phyloP scores from a whole-genome alignment of 2,888 invertebrate genomes.

The Melipona bicolor region DNA sequence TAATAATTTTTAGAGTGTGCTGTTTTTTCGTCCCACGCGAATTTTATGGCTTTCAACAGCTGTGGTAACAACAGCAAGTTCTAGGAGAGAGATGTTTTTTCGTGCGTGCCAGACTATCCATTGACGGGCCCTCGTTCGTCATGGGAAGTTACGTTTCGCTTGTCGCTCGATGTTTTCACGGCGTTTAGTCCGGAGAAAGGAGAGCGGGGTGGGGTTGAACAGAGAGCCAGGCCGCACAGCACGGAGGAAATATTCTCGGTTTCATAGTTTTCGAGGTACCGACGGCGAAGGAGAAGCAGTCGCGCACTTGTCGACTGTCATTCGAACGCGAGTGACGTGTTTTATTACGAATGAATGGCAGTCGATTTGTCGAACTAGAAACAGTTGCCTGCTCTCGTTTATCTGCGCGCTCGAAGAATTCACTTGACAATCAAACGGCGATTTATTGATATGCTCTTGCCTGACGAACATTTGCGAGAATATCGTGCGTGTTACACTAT shows the following conservation, averaged over 20 bases:
- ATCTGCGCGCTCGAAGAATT: not conserved
- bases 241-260: not conserved
- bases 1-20: too few species aligned
- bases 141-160: conserved; percentile 40
- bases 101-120: not conserved
- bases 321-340: conserved; percentile 12
- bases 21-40: not conserved
- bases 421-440: not conserved
- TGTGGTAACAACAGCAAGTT: not conserved
- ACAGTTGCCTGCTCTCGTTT: not conserved
- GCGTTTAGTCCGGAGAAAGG: conserved; percentile 13
- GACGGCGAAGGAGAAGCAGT: conserved; percentile 9
- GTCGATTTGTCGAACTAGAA: not conserved
- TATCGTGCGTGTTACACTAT: too few species aligned
- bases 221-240: not conserved
- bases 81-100: conserved; percentile 15
- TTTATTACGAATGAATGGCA: conserved; percentile 20
- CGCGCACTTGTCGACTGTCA: conserved; percentile 23
- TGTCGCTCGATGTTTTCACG: conserved; percentile 34
- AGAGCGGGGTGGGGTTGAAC: not conserved
- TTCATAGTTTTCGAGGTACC: not conserved
- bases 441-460: not conserved
- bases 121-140: conserved; percentile 39
- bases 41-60: conserved; percentile 16
- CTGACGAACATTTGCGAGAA: not conserved